Percentiles rank a stretch among this genome's conserved stretches.
phyloP scores from a whole-genome alignment of 2,797 vertebrate genomes.

The Pangasius sanitwongsei region DNA sequence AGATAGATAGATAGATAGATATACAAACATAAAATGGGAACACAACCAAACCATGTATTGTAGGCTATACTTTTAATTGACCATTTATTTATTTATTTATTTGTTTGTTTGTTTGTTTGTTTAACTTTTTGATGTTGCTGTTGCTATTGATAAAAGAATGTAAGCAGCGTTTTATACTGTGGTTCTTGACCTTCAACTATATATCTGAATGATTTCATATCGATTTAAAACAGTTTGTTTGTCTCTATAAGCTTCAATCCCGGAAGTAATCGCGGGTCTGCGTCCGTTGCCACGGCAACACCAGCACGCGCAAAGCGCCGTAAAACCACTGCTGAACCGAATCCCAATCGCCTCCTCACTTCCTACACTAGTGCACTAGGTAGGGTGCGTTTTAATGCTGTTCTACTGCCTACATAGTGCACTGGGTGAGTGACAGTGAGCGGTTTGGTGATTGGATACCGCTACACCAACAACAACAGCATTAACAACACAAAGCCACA shows the following conservation, averaged over 20 bases:
- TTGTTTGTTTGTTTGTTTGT: not conserved
- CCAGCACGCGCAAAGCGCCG: not conserved
- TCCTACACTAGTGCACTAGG: not conserved
- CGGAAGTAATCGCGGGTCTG: not conserved
- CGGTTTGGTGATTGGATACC: not conserved
- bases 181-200: no score
- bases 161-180: not conserved
- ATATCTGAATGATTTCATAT: no score
- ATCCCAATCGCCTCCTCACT: not conserved
- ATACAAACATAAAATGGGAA: not conserved
- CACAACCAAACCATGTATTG: not conserved
- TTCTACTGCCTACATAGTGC: not conserved
- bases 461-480: not conserved
- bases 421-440: not conserved
- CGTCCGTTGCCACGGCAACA: constrained; percentile 7
- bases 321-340: no score
- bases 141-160: not conserved
- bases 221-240: not conserved
- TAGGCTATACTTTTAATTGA: not conserved
- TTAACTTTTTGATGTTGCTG: not conserved
- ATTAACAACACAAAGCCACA: not conserved
- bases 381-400: not conserved
- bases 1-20: not conserved
- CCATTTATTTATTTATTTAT: not conserved
- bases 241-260: not conserved